Percentiles rank a stretch among this genome's conserved stretches.
Conservation (phyloP, 2,888 invertebrate species). For the Ischnura elegans region DNA sequence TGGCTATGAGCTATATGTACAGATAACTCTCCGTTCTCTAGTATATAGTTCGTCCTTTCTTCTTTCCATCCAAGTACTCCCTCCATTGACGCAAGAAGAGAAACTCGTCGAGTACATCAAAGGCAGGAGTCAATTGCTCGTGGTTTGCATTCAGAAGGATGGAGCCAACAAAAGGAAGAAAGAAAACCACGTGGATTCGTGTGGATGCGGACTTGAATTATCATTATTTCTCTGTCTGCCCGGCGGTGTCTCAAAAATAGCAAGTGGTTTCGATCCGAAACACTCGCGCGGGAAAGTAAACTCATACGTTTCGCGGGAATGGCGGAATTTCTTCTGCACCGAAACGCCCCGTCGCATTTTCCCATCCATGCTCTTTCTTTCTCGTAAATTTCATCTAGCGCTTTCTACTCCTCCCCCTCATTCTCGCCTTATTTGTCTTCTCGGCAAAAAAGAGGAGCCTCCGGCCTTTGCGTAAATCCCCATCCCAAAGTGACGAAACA, state of each 20-base stretch:
- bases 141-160: not conserved
- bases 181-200: not conserved
- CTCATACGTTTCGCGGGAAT: not conserved
- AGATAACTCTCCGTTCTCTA: no score
- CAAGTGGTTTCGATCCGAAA: not conserved
- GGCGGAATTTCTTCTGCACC: not conserved
- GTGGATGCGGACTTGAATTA: not conserved
- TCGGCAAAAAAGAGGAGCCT: not conserved
- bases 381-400: not conserved
- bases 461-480: not conserved
- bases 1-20: no score
- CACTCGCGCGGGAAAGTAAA: not conserved
- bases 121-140: slow-evolving; percentile 33
- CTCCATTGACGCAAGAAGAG: not conserved
- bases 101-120: not conserved
- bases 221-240: not conserved
- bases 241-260: not conserved
- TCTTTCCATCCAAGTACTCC: not conserved
- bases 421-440: not conserved
- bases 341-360: no score
- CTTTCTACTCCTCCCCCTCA: not conserved
- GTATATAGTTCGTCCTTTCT: not conserved
- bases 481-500: not conserved
- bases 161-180: not conserved
- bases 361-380: no score